Evolutionary conservation across 2,888 invertebrate genomes (phyloP).

Genomic region (Acronicta leporina): DNA sequence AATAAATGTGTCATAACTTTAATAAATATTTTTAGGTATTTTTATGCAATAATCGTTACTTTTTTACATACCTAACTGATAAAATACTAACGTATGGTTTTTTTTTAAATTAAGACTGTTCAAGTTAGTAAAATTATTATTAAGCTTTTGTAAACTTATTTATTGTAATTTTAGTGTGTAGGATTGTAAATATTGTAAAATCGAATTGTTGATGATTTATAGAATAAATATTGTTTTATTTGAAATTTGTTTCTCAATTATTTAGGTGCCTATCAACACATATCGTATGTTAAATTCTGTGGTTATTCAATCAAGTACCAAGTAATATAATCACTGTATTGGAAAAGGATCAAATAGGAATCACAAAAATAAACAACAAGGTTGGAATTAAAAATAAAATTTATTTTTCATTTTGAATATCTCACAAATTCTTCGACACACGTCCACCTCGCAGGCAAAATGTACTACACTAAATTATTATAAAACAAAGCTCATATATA

Average conservation of each 20-base stretch:
- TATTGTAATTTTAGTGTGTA: conserved; percentile 47
- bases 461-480: conserved; percentile 76
- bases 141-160: conserved; percentile 32
- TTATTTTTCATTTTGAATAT: conserved; percentile 86
- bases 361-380: conserved; percentile 60
- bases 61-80: neutral
- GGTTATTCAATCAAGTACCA: too few species aligned
- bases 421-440: conserved; percentile 81
- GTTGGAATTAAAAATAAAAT: conserved; percentile 88
- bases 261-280: too few species aligned
- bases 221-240: conserved; percentile 13
- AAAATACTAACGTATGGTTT: too few species aligned
- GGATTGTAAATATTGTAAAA: conserved; percentile 53
- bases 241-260: neutral
- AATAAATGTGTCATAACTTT: conserved; percentile 53
- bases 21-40: neutral
- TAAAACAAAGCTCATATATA: conserved; percentile 85
- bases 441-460: conserved; percentile 70
- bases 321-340: neutral
- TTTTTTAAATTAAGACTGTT: too few species aligned
- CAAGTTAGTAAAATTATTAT: too few species aligned
- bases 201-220: conserved; percentile 25
- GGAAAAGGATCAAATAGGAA: neutral
- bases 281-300: too few species aligned
- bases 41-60: neutral